phyloP scores from a whole-genome alignment of 2,113 vertebrate genomes.

The Proterorhinus semilunaris region DNA sequence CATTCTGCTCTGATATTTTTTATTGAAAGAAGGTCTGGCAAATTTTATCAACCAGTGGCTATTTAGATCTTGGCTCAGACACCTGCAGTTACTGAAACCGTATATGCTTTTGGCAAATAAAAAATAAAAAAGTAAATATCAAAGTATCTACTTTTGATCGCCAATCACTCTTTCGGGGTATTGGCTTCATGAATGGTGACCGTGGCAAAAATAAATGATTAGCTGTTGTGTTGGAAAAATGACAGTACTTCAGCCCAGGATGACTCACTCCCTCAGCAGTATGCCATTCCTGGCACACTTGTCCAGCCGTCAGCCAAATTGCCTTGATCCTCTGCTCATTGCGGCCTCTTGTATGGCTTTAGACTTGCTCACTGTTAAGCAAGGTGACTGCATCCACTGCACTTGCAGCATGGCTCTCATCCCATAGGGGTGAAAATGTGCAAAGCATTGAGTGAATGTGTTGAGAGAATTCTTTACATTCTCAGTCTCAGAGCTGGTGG shows the following conservation, averaged over 20 bases:
- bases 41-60: no score
- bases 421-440: conserved; percentile 71
- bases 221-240: conserved; percentile 64
- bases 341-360: conserved; percentile 43
- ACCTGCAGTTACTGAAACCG: background rate
- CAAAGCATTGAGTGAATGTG: conserved; percentile 70
- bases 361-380: conserved; percentile 25
- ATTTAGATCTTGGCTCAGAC: background rate
- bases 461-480: conserved; percentile 74
- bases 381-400: conserved; percentile 56
- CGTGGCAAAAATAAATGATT: conserved; percentile 66
- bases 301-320: conserved; percentile 60
- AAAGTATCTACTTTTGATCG: conserved; percentile 29
- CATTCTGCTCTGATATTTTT: no score
- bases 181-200: conserved; percentile 61
- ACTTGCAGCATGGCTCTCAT: conserved; percentile 57
- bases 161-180: conserved; percentile 56
- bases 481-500: conserved; percentile 60
- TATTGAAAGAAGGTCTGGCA: no score
- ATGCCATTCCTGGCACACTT: conserved; percentile 56
- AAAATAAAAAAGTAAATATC: background rate
- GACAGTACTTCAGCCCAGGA: conserved; percentile 62
- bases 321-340: conserved; percentile 56
- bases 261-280: conserved; percentile 67
- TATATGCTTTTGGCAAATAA: background rate